A percentile compares a stretch with the other conserved stretches of the same genome.
phyloP scores from a whole-genome alignment of 2,888 invertebrate species.

The Troilus luridus region DNA sequence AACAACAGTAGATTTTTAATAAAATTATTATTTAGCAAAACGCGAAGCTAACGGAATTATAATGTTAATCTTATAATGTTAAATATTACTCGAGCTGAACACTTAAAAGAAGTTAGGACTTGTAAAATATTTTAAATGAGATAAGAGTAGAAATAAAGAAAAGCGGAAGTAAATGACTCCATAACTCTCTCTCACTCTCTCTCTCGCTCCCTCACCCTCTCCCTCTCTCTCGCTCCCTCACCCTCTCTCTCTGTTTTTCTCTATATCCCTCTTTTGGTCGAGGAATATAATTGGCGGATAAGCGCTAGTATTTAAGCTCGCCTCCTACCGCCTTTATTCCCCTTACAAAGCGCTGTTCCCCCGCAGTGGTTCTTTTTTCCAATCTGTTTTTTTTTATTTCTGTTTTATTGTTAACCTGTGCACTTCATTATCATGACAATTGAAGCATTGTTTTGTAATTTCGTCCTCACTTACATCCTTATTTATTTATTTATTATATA shows the following conservation, averaged over 20 bases:
- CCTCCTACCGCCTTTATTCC: neutral
- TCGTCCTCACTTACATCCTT: too few relatives aligned
- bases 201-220: too few relatives aligned
- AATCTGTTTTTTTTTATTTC: neutral
- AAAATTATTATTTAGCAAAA: too few relatives aligned
- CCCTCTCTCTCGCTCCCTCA: neutral
- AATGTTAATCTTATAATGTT: too few relatives aligned
- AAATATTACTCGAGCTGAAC: too few relatives aligned
- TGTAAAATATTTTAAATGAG: constrained; percentile 6
- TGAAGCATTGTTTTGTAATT: too few relatives aligned
- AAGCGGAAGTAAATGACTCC: neutral
- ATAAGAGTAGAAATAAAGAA: neutral
- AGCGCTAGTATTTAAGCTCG: neutral
- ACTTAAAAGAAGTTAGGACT: neutral
- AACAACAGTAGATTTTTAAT: too few relatives aligned
- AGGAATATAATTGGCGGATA: constrained; percentile 6
- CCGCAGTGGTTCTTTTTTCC: neutral
- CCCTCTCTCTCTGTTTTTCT: neutral
- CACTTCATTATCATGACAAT: neutral
- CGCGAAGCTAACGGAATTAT: too few relatives aligned
- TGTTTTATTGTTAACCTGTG: neutral
- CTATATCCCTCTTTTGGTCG: too few relatives aligned
- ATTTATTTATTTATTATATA: too few relatives aligned
- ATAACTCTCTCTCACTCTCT: neutral
- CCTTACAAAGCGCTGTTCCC: neutral